A percentile compares a stretch with the other conserved stretches of the same genome.
Evolutionary conservation across 2,113 vertebrate species (phyloP).

Genomic region (Clarias magur): DNA sequence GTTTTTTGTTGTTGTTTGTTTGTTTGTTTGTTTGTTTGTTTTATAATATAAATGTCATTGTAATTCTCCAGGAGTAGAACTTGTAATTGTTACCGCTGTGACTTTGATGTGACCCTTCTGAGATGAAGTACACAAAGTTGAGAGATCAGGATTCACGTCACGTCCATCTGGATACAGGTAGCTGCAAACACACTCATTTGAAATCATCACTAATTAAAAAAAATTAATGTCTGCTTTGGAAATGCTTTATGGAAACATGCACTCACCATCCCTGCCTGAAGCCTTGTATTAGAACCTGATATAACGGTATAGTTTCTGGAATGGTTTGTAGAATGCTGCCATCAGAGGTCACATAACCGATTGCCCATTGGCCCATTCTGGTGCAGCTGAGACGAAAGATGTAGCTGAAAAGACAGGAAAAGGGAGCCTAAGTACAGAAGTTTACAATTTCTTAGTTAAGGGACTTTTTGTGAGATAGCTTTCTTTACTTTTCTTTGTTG

Average conservation of each 20-base stretch:
- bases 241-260: not conserved
- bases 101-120: conserved; percentile 69
- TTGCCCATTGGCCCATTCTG: conserved; percentile 84
- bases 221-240: not conserved
- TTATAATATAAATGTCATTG: not conserved
- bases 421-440: not conserved
- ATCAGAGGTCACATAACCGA: conserved; percentile 77
- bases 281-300: conserved; percentile 78
- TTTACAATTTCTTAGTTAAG: not conserved
- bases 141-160: conserved; percentile 78
- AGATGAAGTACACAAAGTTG: conserved; percentile 58
- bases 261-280: conserved; percentile 79
- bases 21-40: not conserved
- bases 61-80: not conserved
- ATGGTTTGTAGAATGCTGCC: conserved; percentile 82
- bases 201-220: not conserved
- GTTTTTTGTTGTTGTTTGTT: not conserved
- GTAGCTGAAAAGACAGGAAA: conserved; percentile 68
- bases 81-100: conserved; percentile 70
- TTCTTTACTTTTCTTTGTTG: too few relatives aligned
- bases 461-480: too few relatives aligned
- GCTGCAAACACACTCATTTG: conserved; percentile 62
- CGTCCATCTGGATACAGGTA: conserved; percentile 83
- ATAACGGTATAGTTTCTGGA: conserved; percentile 75
- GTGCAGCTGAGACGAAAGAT: conserved; percentile 88